Evolutionary conservation across 2,888 invertebrate species (phyloP).

Genomic region (Drosophila meridionalis): DNA sequence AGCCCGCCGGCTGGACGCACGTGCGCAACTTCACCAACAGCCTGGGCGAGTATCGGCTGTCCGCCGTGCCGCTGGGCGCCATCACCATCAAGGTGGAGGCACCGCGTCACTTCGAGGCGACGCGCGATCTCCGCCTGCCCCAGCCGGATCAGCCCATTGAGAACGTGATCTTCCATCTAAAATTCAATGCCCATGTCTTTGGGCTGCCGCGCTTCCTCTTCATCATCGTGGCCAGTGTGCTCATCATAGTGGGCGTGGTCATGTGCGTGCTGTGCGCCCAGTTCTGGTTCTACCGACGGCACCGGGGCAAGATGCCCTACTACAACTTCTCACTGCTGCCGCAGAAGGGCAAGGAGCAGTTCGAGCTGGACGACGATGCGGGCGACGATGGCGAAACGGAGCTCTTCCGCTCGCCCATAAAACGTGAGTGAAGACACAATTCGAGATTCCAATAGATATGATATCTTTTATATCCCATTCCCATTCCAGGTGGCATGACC

Average conservation of each 20-base stretch:
- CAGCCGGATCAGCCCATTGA: constrained; percentile 85
- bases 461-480: background rate
- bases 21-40: constrained; percentile 80
- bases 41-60: constrained; percentile 79
- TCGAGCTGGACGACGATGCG: constrained; percentile 83
- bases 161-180: constrained; percentile 89
- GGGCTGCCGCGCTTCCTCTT: constrained; percentile 92
- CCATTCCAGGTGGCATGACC: constrained; percentile 76
- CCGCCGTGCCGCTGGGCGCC: constrained; percentile 82
- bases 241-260: constrained; percentile 78
- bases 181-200: constrained; percentile 88
- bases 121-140: constrained; percentile 81
- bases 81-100: constrained; percentile 87
- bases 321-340: constrained; percentile 84
- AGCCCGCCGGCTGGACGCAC: constrained; percentile 82
- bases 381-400: constrained; percentile 84
- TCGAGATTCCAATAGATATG: no score
- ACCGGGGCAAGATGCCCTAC: constrained; percentile 79
- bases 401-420: constrained; percentile 83
- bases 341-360: constrained; percentile 83
- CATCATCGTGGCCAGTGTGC: constrained; percentile 89
- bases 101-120: constrained; percentile 87
- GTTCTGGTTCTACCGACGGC: constrained; percentile 75
- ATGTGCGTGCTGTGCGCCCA: constrained; percentile 81
- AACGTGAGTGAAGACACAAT: constrained; percentile 74